Evolutionary conservation across 2,113 vertebrate species (phyloP), one percentile per base, ranked within the genome.

Genomic region (Aspidoscelis tigris): DNA sequence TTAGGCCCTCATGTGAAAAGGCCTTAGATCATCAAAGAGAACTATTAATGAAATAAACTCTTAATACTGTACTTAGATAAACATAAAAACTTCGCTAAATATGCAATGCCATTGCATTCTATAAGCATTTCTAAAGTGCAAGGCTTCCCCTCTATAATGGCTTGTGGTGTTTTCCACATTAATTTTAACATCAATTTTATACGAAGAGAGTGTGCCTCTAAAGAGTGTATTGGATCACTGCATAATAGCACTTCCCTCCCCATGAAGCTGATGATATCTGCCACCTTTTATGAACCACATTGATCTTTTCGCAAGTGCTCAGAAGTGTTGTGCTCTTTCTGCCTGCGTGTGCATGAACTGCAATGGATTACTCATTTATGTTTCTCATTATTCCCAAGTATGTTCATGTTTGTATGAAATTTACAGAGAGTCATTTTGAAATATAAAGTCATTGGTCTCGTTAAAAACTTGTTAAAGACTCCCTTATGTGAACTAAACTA

Each of bases 271-370:
- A 41, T 79, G 70, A 68, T 55, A 70, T 75, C 43, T 65, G 71
- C 53, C 53, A 53, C 22, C 86, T 90, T 82, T 86, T 88, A 90
- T 58, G 50, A 81, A 74, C 43, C 84, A 73, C 50, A 84, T 83
- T 78, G 84, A 58, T 85, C 73, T 1, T 33, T 82, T 50, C 16
- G 20, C 11, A 75, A 68, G 22, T 22, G 24, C 61, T 76, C 74
- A 77, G 90, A 91, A 86, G 74, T n/a, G 44, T 82, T 93, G 58
- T 61, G 50, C 76, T 81, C 33, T 24, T 50, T 71, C 0, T 0
- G 3, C 65, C 71, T 14, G 83, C 50, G 41, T 68, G 80, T 89
- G 58, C 58, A 78, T 7, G 84, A 66, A 50, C 5, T 47, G 10
- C 64, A 33, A 43, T 73, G 41, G 41, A 50, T 75, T 75, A 26